phyloP scores from a whole-genome alignment of 2,113 vertebrate species.

The Tapirus terrestris region DNA sequence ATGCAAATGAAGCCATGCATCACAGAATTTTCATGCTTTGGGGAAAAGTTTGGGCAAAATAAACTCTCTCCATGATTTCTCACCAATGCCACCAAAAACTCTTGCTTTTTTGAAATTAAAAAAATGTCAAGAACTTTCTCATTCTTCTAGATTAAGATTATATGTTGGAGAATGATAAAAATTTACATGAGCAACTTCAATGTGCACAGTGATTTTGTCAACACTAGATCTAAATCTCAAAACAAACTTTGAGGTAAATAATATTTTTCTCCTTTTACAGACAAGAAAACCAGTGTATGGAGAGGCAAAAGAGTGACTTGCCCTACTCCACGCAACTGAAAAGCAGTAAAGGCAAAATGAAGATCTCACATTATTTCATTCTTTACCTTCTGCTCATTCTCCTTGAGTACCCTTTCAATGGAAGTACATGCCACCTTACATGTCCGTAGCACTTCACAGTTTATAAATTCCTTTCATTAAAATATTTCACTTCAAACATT shows the following conservation, averaged over 20 bases:
- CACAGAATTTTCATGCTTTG: conserved; percentile 37
- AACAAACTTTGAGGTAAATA: not conserved
- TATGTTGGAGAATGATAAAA: not conserved
- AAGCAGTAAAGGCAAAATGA: not conserved
- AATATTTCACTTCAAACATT: not conserved
- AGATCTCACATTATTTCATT: not conserved
- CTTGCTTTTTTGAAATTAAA: not conserved
- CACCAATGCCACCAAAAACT: not conserved
- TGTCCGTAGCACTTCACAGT: not conserved
- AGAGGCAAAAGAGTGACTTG: not conserved
- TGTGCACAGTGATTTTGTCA: not conserved
- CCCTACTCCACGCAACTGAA: not conserved
- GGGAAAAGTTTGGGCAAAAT: conserved; percentile 34
- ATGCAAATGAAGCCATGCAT: conserved; percentile 36
- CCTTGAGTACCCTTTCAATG: not conserved
- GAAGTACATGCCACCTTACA: not conserved
- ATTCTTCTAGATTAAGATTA: not conserved
- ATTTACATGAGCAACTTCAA: not conserved
- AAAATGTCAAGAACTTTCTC: not conserved
- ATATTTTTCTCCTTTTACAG: not conserved
- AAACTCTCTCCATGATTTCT: not conserved
- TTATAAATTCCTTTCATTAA: not conserved
- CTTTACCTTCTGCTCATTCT: not conserved
- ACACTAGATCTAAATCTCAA: not conserved
- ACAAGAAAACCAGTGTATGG: not conserved